Conservation (phyloP, 2,888 invertebrate species). For the Lasioglossum figueresi region DNA sequence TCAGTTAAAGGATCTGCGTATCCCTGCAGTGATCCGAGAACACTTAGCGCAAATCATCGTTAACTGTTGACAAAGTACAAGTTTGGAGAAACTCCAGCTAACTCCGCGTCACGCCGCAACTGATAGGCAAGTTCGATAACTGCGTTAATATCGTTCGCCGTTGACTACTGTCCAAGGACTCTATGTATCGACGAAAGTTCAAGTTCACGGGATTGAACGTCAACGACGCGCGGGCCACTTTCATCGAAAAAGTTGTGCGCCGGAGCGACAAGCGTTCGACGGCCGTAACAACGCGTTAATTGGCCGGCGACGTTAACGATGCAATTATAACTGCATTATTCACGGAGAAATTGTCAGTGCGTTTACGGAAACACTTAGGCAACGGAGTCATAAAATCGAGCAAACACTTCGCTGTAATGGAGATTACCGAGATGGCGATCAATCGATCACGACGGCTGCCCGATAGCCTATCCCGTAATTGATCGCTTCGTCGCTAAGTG, state of each 20-base stretch:
- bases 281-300: background rate
- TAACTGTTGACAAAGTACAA: constrained; percentile 47
- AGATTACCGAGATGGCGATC: constrained; percentile 48
- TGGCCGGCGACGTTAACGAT: background rate
- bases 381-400: constrained; percentile 32
- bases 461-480: constrained; percentile 56
- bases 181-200: background rate
- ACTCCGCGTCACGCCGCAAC: constrained; percentile 30
- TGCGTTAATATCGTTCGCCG: constrained; percentile 33
- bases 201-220: background rate
- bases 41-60: constrained; percentile 58
- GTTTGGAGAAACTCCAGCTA: constrained; percentile 34
- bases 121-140: constrained; percentile 43
- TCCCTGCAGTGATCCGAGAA: constrained; percentile 45
- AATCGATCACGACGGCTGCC: constrained; percentile 43
- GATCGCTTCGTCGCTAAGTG: constrained; percentile 32
- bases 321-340: constrained; percentile 9
- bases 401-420: constrained; percentile 59
- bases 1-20: constrained; percentile 60
- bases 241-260: background rate
- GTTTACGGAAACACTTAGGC: background rate
- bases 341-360: background rate
- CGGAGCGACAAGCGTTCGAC: background rate
- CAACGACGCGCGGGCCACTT: background rate
- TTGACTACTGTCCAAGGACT: background rate